Conservation (phyloP, 2,113 vertebrate genomes). For the Cepphus grylle region DNA sequence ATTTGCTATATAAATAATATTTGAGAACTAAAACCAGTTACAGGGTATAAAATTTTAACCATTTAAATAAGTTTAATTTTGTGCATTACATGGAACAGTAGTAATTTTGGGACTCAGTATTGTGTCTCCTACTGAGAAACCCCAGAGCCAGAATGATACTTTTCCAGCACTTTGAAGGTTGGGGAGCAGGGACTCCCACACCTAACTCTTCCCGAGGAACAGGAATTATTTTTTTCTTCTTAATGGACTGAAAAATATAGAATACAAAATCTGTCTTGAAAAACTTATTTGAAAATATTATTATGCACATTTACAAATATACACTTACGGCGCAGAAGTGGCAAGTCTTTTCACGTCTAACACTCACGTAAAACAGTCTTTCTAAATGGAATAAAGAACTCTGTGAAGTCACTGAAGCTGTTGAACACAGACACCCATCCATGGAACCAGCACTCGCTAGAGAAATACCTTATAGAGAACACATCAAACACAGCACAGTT, state of each 20-base stretch:
- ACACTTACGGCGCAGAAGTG: neutral
- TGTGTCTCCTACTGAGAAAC: neutral
- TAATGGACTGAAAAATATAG: neutral
- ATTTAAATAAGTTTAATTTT: neutral
- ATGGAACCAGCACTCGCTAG: neutral
- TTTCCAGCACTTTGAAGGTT: neutral
- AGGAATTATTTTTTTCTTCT: neutral
- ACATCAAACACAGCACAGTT: neutral
- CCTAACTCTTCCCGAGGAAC: neutral
- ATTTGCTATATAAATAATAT: neutral
- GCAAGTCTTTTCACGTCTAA: neutral
- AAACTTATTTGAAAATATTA: neutral
- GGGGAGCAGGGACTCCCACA: neutral
- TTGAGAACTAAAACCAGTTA: neutral
- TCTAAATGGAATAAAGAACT: neutral
- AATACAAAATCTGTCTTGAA: neutral
- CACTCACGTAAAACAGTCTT: fast-evolving
- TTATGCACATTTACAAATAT: neutral
- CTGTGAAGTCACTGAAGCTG: neutral
- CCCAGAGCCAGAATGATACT: neutral
- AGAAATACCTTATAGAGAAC: neutral
- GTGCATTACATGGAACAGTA: neutral
- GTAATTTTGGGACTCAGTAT: neutral
- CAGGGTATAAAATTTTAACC: neutral
- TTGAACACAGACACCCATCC: neutral